A percentile compares a stretch with the other conserved stretches of the same genome.
Conservation (phyloP, 2,797 vertebrate species). For the Fundulus diaphanus region DNA sequence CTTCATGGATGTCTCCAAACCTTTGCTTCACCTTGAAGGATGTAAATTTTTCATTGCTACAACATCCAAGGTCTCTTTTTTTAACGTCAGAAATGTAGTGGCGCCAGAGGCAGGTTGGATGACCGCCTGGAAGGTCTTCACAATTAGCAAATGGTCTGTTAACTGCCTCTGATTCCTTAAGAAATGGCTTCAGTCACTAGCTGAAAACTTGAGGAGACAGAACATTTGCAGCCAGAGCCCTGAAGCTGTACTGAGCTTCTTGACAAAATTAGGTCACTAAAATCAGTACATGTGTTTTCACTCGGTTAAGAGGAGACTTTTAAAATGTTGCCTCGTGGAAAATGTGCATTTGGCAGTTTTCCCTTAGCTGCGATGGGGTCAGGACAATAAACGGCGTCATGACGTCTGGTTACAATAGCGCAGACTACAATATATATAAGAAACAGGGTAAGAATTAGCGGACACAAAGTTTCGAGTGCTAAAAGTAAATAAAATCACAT, state of each 20-base stretch:
- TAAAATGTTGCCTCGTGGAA: not conserved
- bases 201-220: conserved; percentile 4
- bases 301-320: not conserved
- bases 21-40: not conserved
- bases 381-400: not conserved
- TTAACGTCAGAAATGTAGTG: not conserved
- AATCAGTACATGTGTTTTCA: not conserved
- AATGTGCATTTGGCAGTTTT: not conserved
- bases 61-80: not conserved
- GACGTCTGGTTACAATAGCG: not conserved
- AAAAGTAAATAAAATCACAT: not conserved
- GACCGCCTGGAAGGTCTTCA: not conserved
- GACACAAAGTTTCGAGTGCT: not conserved
- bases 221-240: conserved; percentile 5
- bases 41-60: not conserved
- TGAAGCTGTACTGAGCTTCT: not conserved
- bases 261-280: conserved; percentile 9
- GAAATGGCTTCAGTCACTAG: not conserved
- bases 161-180: not conserved
- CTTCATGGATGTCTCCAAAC: not conserved
- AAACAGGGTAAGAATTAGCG: not conserved
- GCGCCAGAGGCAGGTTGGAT: not conserved
- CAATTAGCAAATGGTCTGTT: not conserved
- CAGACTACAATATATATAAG: not conserved
- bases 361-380: not conserved